phyloP scores from a whole-genome alignment of 2,113 vertebrate genomes.

The Telmatochromis sp. region DNA sequence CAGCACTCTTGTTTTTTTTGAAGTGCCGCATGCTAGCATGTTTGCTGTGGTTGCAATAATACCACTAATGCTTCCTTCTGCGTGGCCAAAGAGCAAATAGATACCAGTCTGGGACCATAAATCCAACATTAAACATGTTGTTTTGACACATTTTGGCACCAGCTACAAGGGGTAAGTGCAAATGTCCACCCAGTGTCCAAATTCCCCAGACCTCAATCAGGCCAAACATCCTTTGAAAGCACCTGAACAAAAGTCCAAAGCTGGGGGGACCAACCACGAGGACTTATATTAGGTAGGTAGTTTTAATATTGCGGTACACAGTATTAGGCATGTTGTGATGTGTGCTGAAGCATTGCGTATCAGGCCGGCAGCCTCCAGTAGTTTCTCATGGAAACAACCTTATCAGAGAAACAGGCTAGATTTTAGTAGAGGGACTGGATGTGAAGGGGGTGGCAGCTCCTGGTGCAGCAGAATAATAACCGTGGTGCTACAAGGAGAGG shows the following conservation, averaged over 20 bases:
- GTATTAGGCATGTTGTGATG: background rate
- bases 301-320: background rate
- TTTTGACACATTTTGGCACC: background rate
- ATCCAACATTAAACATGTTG: background rate
- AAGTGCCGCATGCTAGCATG: background rate
- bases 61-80: background rate
- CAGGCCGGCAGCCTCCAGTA: background rate
- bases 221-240: background rate
- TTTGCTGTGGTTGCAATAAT: background rate
- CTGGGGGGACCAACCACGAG: rapidly evolving
- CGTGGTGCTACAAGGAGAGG: background rate
- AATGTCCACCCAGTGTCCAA: background rate
- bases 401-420: background rate
- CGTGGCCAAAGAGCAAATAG: background rate
- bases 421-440: background rate
- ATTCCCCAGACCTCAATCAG: background rate
- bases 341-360: background rate
- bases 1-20: background rate
- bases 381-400: conserved; percentile 1
- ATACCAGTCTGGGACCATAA: background rate
- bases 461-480: background rate
- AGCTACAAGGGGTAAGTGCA: background rate
- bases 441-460: background rate
- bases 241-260: background rate
- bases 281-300: background rate